Evolutionary conservation across 2,888 invertebrate species (phyloP).

Genomic region (Pyrgus malvae): DNA sequence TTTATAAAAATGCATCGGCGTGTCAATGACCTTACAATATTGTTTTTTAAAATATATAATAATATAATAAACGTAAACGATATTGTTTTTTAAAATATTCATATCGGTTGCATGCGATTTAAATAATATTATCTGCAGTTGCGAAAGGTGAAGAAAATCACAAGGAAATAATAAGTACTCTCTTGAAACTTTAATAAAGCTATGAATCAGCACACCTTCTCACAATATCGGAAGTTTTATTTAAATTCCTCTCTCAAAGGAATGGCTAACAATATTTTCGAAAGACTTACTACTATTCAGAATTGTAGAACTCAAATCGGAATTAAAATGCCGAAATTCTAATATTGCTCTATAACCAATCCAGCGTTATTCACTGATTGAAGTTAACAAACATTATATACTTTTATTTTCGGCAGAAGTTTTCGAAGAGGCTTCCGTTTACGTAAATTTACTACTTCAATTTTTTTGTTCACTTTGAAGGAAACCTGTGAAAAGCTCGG

Average conservation of each 20-base stretch:
- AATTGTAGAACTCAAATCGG: not conserved
- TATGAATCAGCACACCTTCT: slow-evolving; percentile 18
- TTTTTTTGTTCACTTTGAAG: too few species aligned
- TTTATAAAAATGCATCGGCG: too few species aligned
- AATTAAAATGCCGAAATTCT: slow-evolving; percentile 2
- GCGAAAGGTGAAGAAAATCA: not conserved
- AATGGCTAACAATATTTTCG: slow-evolving; percentile 11
- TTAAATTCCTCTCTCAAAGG: slow-evolving; percentile 11
- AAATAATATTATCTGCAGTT: not conserved
- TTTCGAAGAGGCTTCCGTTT: too few species aligned
- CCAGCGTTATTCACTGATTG: not conserved
- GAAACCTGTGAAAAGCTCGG: too few species aligned
- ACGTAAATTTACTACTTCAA: not conserved
- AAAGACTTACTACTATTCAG: slow-evolving; percentile 2
- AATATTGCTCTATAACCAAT: slow-evolving; percentile 2
- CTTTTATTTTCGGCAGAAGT: too few species aligned
- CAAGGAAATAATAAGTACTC: slow-evolving; percentile 11
- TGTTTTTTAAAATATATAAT: too few species aligned
- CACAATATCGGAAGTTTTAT: slow-evolving; percentile 22
- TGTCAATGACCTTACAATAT: too few species aligned
- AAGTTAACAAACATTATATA: too few species aligned
- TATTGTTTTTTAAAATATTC: too few species aligned
- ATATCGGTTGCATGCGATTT: not conserved
- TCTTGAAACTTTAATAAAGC: slow-evolving; percentile 17
- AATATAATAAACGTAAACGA: too few species aligned